Evolutionary conservation across 2,797 vertebrate species (phyloP).

Genomic region (Sebastes flavidus): DNA sequence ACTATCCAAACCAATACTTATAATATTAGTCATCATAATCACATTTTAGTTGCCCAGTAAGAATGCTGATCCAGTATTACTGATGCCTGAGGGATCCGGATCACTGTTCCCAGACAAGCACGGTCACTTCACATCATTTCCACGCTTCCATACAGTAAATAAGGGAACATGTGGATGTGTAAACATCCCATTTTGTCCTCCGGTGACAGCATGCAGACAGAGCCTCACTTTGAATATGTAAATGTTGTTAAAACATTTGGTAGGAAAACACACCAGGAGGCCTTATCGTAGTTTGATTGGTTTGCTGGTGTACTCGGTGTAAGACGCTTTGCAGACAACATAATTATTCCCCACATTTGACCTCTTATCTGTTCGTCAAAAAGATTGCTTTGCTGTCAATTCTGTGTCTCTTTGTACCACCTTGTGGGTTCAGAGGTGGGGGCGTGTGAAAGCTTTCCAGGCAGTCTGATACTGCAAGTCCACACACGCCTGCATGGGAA

Average conservation of each 20-base stretch:
- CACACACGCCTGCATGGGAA: conserved; percentile 42
- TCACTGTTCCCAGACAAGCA: not conserved
- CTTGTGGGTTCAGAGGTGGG: not conserved
- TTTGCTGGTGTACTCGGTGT: not conserved
- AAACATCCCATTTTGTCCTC: not conserved
- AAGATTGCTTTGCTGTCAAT: not conserved
- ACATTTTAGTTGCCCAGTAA: not conserved
- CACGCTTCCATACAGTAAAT: not conserved
- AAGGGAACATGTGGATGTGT: not conserved
- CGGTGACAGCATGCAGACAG: not conserved
- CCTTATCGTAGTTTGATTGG: not conserved
- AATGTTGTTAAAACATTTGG: conserved; percentile 5
- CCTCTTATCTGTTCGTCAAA: not conserved
- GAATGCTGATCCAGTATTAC: not conserved
- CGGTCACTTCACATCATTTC: not conserved
- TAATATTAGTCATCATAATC: not conserved
- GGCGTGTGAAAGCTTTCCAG: not conserved
- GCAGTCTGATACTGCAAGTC: conserved; percentile 20
- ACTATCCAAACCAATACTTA: not conserved
- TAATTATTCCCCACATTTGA: too few relatives aligned
- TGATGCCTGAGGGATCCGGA: not conserved
- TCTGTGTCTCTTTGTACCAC: not conserved
- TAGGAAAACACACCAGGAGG: not conserved
- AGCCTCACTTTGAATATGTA: conserved; percentile 29
- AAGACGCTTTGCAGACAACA: not conserved